Conservation (phyloP, 2,888 invertebrate species). For the Drosophila falleni region DNA sequence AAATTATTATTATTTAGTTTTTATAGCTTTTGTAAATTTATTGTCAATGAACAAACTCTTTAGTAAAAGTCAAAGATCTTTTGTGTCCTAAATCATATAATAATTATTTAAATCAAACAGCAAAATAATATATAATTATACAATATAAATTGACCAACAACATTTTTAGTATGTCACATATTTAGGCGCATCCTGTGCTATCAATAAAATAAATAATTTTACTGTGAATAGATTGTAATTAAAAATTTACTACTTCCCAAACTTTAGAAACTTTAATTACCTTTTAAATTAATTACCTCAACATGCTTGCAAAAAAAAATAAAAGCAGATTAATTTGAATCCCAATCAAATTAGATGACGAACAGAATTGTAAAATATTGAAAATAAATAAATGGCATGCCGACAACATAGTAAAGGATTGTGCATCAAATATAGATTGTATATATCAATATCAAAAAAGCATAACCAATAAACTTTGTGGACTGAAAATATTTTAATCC, state of each 20-base stretch:
- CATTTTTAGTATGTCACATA: background rate
- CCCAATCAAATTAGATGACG: background rate
- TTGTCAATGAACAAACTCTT: background rate
- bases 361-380: background rate
- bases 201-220: too few relatives aligned
- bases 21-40: background rate
- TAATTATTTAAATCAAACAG: background rate
- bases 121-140: background rate
- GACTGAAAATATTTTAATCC: slow-evolving; percentile 4
- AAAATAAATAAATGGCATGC: background rate
- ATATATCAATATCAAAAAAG: slow-evolving; percentile 7
- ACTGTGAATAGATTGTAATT: too few relatives aligned
- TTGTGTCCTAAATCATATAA: background rate
- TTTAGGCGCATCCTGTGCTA: background rate
- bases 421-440: background rate
- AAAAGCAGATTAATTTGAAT: background rate
- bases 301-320: background rate
- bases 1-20: background rate
- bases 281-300: background rate
- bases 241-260: too few relatives aligned
- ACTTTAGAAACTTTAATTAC: background rate
- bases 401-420: background rate
- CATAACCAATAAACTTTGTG: slow-evolving; percentile 5
- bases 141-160: background rate
- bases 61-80: background rate